A percentile compares a stretch with the other conserved stretches of the same genome.
phyloP scores from a whole-genome alignment of 2,113 vertebrate species.

The Lampris megalopsis region DNA sequence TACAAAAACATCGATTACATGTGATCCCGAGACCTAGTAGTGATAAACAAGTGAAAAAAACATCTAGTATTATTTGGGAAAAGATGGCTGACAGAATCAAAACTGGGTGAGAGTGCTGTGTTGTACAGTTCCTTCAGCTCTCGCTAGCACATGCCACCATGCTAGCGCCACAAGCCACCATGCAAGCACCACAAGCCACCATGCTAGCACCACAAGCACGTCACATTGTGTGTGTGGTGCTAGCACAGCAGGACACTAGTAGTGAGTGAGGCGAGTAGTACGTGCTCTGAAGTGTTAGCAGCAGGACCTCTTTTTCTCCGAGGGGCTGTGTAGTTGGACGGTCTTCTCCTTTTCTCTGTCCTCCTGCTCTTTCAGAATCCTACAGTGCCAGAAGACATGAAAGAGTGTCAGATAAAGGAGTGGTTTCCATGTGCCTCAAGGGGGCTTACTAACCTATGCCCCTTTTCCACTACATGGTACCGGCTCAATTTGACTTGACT shows the following conservation, averaged over 20 bases:
- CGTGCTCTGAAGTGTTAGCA: constrained; percentile 72
- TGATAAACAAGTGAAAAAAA: too few relatives aligned
- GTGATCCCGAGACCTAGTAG: too few relatives aligned
- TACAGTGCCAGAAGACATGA: constrained; percentile 46
- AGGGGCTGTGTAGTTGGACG: constrained; percentile 70
- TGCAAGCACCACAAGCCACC: too few relatives aligned
- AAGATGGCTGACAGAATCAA: constrained; percentile 10
- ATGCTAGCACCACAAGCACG: too few relatives aligned
- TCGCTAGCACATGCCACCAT: too few relatives aligned
- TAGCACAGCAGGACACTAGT: too few relatives aligned
- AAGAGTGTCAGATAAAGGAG: neutral
- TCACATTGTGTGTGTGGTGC: neutral
- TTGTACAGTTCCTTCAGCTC: neutral
- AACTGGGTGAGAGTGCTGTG: constrained; percentile 26
- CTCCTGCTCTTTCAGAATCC: constrained; percentile 90
- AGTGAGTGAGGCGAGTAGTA: constrained; percentile 9
- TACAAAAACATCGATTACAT: constrained; percentile 18
- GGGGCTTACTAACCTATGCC: too few relatives aligned
- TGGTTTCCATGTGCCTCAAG: neutral
- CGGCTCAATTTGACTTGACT: too few relatives aligned
- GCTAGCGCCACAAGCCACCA: too few relatives aligned
- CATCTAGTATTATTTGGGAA: neutral
- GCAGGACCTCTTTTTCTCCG: constrained; percentile 86
- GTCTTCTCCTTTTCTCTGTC: constrained; percentile 89
- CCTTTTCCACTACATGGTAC: too few relatives aligned